Base-by-base conservation (phyloP, 2,113 vertebrate species). In the Lonchura striata region DNA sequence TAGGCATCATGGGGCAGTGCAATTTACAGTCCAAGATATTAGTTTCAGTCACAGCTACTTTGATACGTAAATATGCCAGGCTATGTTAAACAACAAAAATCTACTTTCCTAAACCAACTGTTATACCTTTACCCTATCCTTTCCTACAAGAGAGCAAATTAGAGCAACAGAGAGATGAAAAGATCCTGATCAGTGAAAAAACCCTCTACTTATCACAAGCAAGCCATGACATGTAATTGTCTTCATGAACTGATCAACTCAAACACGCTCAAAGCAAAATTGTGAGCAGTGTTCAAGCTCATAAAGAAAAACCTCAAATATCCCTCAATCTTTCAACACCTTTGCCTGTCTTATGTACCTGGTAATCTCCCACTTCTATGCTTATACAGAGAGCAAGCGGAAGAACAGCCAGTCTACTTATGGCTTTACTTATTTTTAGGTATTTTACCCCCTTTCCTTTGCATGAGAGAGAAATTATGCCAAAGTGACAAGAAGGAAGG, bases 321-420 rank as follows among this genome's bases (percentile, higher is more conserved):
- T 5, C 15, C 9, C 23, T 71, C 35, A n/a, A 2, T 74, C 69
- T 64, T 80, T 22, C n/a, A 76, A 41, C 35, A 11, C 6, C 8
- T 72, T 57, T 6, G 0, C 20, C 41, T 3, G 8, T 50, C 23
- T 37, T 50, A 23, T 1, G 0, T 22, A 7, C 9, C 25, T 11
- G 6, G 8, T 65, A 61, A 28, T 49, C 13, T 80, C 27, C 11
- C 17, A 11, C 10, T 69, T 19, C 15, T 27, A 7, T 42, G 12
- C 4, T 25, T 57, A 37, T 6, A 5, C 18, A 31, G 60, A 77
- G 2, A 61, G 17, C 15, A 86, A 83, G 31, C 3, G 9, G 42
- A 70, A 83, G 19, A 82, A 63, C 33, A 82, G 13, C 1, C 17
- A 71, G 20, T 47, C 9, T 39, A 23, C 11, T 82, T 35, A 27